Evolutionary conservation across 1,140 invertebrate genomes (phyloP), one percentile per base, ranked within the genome.

Genomic region (Pseudachorutes palmiensis): DNA sequence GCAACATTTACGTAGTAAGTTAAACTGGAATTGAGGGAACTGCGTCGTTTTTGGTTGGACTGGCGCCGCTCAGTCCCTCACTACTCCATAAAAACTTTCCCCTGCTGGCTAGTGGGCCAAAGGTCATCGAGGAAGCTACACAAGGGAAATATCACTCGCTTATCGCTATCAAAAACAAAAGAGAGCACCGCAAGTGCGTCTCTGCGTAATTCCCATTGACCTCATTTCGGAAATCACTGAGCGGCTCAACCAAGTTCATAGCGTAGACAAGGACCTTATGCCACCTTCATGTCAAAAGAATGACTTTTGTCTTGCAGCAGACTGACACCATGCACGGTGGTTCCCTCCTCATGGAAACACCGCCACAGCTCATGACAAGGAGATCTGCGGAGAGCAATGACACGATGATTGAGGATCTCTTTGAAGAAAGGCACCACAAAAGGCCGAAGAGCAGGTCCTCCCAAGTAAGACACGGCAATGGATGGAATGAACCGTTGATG

Each of bases 1-100:
- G 69, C 55, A 73, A 73, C 64, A 69, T 73, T 68, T 73, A 73
- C 49, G 72, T 73, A 33, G 72, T 73, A 64, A 71, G 65, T 71
- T 12, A 2, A 12, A 2, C 41, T n/a, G n/a, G n/a, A n/a, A n/a
- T n/a, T n/a, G n/a, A n/a, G n/a, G n/a, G n/a, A n/a, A n/a, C n/a
- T n/a, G n/a, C n/a, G n/a, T n/a, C n/a, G 2, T 41, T 64, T 48
- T 64, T 64, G 12, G 19, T 12, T 3, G 12, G 30, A 16, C 14
- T 32, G 19, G 19, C 30, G 22, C 19, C 19, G 16, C 19, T 24
- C 9, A 62, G 26, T 62, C 31, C 19, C 29, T 31, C 12, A 22
- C 60, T 62, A 14, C 30, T 62, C 19, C 19, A 57, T 5, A 14
- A n/a, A n/a, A 57, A 57, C 9, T 26, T 57, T 12, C 5, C 14